A percentile compares a stretch with the other conserved stretches of the same genome.
Conservation (phyloP, 2,888 invertebrate species). For the Chorisops tibialis region DNA sequence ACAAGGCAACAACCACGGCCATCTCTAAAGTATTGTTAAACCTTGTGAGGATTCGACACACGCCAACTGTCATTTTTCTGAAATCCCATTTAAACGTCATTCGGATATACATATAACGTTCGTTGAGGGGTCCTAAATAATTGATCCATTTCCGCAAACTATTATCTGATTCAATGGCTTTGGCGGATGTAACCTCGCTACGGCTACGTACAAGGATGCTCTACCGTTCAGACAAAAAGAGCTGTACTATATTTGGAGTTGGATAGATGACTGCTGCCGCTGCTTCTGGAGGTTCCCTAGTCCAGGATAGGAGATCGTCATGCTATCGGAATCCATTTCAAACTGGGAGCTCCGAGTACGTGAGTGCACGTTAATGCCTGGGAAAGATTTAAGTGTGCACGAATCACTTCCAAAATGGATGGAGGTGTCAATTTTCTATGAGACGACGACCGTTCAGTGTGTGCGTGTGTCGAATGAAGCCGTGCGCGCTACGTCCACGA, state of each 20-base stretch:
- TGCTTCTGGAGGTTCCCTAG: no score
- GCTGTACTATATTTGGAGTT: no score
- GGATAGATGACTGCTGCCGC: no score
- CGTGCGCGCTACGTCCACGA: no score
- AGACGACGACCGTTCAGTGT: conserved; percentile 11
- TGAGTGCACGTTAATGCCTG: not conserved
- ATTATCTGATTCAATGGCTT: conserved; percentile 38
- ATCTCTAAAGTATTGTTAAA: not conserved
- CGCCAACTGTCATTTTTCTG: not conserved
- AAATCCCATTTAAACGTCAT: not conserved
- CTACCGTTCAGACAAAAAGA: no score
- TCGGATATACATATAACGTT: not conserved
- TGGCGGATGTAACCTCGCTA: conserved; percentile 4
- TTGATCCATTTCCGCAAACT: conserved; percentile 40
- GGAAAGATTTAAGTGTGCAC: conserved; percentile 27
- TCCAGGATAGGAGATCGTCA: no score
- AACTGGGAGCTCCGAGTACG: no score
- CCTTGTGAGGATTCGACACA: not conserved
- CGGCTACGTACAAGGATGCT: not conserved
- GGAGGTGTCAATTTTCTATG: conserved; percentile 29
- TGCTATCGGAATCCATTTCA: no score
- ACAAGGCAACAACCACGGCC: not conserved
- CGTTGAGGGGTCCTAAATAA: conserved; percentile 33
- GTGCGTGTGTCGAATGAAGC: conserved; percentile 6
- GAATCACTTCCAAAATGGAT: conserved; percentile 26